A percentile compares a stretch with the other conserved stretches of the same genome.
phyloP scores from a whole-genome alignment of 2,113 vertebrate species.

The Charina bottae region DNA sequence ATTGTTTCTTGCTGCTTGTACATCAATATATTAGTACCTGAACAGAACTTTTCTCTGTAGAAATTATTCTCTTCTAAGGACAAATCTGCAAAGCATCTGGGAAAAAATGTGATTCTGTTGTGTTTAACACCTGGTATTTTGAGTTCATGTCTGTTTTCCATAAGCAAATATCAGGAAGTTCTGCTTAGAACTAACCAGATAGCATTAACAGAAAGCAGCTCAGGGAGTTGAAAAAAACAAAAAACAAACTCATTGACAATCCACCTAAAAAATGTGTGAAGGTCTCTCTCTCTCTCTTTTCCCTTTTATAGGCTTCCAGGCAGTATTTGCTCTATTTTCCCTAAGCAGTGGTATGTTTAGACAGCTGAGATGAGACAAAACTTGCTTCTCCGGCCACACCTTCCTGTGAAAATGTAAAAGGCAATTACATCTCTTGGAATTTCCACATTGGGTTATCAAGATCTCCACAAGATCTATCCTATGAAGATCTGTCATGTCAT shows the following conservation, averaged over 20 bases:
- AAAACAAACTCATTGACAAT: background rate
- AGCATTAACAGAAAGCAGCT: background rate
- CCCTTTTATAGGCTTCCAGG: background rate
- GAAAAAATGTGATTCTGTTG: slow-evolving; percentile 13
- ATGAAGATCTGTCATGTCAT: background rate
- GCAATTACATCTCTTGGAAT: background rate
- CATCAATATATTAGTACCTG: slow-evolving; percentile 53
- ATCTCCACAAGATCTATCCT: background rate
- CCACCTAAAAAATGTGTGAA: background rate
- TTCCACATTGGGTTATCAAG: background rate
- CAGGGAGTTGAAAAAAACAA: background rate
- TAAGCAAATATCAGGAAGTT: background rate
- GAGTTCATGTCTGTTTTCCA: background rate
- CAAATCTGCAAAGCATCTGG: background rate
- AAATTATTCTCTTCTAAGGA: background rate
- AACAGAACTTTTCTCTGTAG: slow-evolving; percentile 17
- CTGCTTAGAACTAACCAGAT: background rate
- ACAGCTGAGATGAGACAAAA: background rate
- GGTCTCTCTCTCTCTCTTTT: too few relatives aligned
- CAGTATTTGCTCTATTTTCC: background rate
- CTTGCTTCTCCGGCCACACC: background rate
- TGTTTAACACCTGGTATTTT: slow-evolving; percentile 5
- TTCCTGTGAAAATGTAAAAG: background rate
- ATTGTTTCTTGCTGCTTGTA: slow-evolving; percentile 42
- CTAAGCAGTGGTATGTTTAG: background rate